phyloP scores from a whole-genome alignment of 2,888 invertebrate genomes.

The Cheilosia grossa region DNA sequence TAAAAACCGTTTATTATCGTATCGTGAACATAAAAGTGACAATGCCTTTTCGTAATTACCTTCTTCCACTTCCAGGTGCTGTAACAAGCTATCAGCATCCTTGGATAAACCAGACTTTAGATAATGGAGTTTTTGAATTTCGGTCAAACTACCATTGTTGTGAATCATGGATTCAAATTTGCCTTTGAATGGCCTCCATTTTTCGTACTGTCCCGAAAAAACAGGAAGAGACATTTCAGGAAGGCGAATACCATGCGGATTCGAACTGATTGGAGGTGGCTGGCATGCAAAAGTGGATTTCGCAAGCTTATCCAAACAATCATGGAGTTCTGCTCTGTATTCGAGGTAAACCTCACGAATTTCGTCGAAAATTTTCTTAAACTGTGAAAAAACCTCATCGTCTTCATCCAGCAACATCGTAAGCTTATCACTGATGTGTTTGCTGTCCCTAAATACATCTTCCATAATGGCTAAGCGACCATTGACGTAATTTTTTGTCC shows the following conservation, averaged over 20 bases:
- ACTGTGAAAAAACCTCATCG: too few species aligned
- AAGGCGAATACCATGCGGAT: not conserved
- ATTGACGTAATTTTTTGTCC: too few species aligned
- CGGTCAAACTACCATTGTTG: not conserved
- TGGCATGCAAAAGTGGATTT: not conserved
- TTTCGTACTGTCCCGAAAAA: constrained; percentile 6
- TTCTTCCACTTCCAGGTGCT: not conserved
- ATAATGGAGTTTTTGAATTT: constrained; percentile 1
- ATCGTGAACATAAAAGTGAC: too few species aligned
- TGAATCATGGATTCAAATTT: constrained; percentile 9
- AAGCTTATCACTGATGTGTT: too few species aligned
- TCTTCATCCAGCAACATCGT: too few species aligned
- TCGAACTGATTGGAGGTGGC: not conserved
- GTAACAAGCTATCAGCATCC: too few species aligned
- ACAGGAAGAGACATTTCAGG: constrained; percentile 5
- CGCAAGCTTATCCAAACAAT: too few species aligned
- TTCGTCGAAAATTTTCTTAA: too few species aligned
- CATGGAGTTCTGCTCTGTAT: not conserved
- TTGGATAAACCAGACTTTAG: too few species aligned
- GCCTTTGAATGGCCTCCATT: not conserved
- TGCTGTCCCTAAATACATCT: too few species aligned
- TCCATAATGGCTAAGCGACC: too few species aligned
- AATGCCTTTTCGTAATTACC: not conserved
- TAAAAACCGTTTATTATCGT: too few species aligned
- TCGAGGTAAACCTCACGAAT: not conserved